Base-by-base conservation (phyloP, 2,797 vertebrate species). In the Spondyliosoma cantharus region DNA sequence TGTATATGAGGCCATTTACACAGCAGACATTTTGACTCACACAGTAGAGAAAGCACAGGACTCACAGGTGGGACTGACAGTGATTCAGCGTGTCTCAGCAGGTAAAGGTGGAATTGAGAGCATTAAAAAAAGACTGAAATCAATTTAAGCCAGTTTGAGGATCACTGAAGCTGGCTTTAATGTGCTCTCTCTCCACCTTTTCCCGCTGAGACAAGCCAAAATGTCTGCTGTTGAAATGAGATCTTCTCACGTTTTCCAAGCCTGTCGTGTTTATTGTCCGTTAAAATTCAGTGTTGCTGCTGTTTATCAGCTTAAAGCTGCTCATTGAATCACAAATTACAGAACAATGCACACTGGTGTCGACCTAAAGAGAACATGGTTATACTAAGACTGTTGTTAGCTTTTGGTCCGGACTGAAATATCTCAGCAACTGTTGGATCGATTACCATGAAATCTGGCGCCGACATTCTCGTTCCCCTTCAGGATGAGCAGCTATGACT, bases 141-240 rank as follows among this genome's bases (percentile, higher is more conserved):
- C 9, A 22, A 19, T 56, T 53, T 42, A 66, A 32, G 17, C 56
- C 8, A 11, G 16, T 27, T 29, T 17, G 25, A 29, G 46, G 62
- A 50, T 11, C 24, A 37, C 43, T 27, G 43, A 4, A 57, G 17
- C 15, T 9, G 16, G 27, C 17, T 32, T 66, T 22, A 53, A 56
- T 25, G 32, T 32, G 7, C 29, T n/a, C 20, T 3, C 14, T n/a
- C 19, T 42, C 22, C n/a, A 19, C 27, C 27, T 71, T n/a, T 58
- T 32, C 8, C 9, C 19, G n/a, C 5, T 1, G 24, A 43, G 29
- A 24, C 14, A 4, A 24, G 11, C 20, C 16, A 12, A 11, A 1
- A 25, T 50, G 43, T 25, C n/a, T 74, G 27, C n/a, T 58, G n/a
- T 49, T 49, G 52, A 25, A 58, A 42, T 46, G 49, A 57, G 27